Percentiles rank a stretch among this genome's conserved stretches.
Evolutionary conservation across 2,113 vertebrate genomes (phyloP).

Genomic region (Phylloscopus trochiloides): DNA sequence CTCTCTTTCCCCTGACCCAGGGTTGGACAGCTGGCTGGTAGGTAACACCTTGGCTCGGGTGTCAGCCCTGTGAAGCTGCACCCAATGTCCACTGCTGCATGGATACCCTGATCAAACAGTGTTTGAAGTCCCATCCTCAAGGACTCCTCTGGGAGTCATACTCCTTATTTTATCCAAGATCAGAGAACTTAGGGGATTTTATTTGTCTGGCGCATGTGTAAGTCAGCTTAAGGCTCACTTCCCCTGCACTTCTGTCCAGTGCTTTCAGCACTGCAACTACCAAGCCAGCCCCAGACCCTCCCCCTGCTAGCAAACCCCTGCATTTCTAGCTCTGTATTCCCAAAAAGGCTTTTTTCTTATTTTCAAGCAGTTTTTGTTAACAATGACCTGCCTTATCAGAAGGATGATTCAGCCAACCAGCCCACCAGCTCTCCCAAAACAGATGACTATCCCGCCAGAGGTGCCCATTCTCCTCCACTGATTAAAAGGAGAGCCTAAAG

Average conservation of each 20-base stretch:
- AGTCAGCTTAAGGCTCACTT: not conserved
- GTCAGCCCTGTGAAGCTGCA: not conserved
- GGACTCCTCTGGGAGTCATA: not conserved
- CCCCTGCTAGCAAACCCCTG: not conserved
- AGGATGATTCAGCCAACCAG: not conserved
- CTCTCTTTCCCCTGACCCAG: not conserved
- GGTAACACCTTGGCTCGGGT: not conserved
- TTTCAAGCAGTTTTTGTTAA: not conserved
- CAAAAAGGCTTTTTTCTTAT: not conserved
- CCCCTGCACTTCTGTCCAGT: too few species aligned
- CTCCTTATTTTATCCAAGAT: not conserved
- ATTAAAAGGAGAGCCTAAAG: not conserved
- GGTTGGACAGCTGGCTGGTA: not conserved
- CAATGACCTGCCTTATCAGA: not conserved
- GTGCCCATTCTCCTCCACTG: not conserved
- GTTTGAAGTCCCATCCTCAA: not conserved
- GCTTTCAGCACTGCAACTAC: not conserved
- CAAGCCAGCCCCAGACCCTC: not conserved
- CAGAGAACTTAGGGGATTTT: not conserved
- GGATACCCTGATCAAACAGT: not conserved
- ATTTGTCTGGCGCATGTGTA: not conserved
- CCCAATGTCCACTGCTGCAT: not conserved
- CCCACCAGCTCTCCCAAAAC: not conserved
- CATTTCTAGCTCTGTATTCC: not conserved
- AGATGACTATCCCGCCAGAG: not conserved